These are phyloP conservation scores for Crocuta crocuta DNA, from an alignment of 2,113 vertebrate genomes.

Conservation along the genomic window DNA sequence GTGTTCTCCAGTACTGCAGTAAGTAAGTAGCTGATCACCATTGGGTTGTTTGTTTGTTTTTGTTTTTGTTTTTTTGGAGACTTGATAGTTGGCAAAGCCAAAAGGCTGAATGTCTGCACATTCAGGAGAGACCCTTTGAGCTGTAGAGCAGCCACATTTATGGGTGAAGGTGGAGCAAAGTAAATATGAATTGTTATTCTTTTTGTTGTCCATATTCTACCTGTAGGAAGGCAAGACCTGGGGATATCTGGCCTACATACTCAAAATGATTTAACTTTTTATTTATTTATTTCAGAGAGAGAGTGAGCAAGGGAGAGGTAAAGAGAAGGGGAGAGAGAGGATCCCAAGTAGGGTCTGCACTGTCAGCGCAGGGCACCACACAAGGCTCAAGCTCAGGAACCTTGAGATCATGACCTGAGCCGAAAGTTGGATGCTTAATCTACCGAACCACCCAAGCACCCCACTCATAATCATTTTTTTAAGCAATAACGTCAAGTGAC, in stretches of 20 bases:
- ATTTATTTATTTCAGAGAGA: too few relatives aligned
- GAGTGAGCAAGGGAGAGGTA: too few relatives aligned
- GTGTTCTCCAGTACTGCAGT: neutral
- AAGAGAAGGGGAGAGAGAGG: too few relatives aligned
- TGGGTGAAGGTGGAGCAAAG: neutral
- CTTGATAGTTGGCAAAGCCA: neutral
- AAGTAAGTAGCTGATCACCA: neutral
- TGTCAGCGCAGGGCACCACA: too few relatives aligned
- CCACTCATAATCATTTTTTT: constrained; percentile 24
- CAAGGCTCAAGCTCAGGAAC: too few relatives aligned
- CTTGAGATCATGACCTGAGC: too few relatives aligned
- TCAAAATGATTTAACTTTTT: neutral
- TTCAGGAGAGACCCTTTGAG: neutral
- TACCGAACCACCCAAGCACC: too few relatives aligned
- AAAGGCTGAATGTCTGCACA: neutral
- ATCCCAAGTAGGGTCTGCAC: too few relatives aligned
- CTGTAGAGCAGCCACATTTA: neutral
- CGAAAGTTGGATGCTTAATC: too few relatives aligned
- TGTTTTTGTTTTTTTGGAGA: neutral
- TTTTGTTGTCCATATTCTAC: constrained; percentile 43
- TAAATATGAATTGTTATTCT: constrained; percentile 12
- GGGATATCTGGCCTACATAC: neutral
- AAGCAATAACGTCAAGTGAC: constrained; percentile 19
- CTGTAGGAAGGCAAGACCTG: neutral
- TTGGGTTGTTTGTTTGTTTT: neutral